Evolutionary conservation across 1,140 invertebrate species (phyloP).

Genomic region (Euwallacea similis): DNA sequence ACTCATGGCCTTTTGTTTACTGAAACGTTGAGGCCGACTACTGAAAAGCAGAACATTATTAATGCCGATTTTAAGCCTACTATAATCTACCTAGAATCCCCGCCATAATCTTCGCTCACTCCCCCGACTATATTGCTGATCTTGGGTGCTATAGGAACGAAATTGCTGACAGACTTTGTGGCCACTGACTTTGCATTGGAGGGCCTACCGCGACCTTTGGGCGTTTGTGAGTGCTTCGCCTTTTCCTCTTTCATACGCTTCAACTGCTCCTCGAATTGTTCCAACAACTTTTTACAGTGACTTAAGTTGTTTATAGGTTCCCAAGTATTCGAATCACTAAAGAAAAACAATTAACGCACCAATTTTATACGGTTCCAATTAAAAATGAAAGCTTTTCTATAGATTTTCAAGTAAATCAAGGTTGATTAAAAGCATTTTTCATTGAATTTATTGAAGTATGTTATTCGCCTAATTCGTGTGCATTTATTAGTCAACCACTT

Average conservation of each 20-base stretch:
- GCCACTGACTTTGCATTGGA: conserved; percentile 39
- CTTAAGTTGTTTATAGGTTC: conserved; percentile 73
- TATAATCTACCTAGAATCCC: conserved; percentile 19
- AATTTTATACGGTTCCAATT: not conserved
- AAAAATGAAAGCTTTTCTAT: not conserved
- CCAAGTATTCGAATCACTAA: conserved; percentile 62
- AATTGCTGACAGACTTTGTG: conserved; percentile 13
- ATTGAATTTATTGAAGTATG: not conserved
- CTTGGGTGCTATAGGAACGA: conserved; percentile 16
- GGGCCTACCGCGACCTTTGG: conserved; percentile 46
- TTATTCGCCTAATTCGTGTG: not conserved
- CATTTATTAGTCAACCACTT: too few relatives aligned
- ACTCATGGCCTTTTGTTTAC: conserved; percentile 78
- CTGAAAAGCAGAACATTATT: not conserved
- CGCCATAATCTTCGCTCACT: conserved; percentile 44
- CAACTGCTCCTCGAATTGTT: conserved; percentile 78
- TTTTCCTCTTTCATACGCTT: conserved; percentile 74
- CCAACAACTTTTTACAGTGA: conserved; percentile 71
- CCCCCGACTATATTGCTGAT: conserved; percentile 23
- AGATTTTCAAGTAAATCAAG: not conserved
- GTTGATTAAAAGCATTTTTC: not conserved
- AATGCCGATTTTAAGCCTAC: conserved; percentile 4
- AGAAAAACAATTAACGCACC: conserved; percentile 12
- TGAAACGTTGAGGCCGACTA: conserved; percentile 72
- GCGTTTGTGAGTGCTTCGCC: conserved; percentile 57